Evolutionary conservation across 2,888 invertebrate genomes (phyloP), one percentile per base, ranked within the genome.

Genomic region (Masnerella sp.): DNA sequence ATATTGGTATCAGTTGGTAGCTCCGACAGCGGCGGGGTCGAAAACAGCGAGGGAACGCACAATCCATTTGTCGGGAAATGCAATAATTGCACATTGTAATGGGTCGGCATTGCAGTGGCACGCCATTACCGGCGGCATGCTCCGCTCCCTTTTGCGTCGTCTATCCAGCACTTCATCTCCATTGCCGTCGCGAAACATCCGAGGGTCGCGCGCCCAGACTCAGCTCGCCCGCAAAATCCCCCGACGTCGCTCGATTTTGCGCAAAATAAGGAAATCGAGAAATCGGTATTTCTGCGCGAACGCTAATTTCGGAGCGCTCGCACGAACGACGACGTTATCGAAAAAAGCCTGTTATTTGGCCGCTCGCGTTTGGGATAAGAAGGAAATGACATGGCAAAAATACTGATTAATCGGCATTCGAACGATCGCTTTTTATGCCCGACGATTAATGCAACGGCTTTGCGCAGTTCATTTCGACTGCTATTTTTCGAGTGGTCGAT

Each of bases 11-110:
- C 59, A 47, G 42, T 42, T 67, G 38, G 47, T n/a, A 47, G 7
- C 51, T 12, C 22, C 49, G n/a, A 9, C 18, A 18, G 34, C 11
- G 54, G n/a, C 17, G 20, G 54, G 74, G 47, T 51, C 69, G 70
- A 42, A 72, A 72, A 65, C 65, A 42, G 22, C 75, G 78, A 80
- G 65, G 52, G 56, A 62, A 42, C 47, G 74, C 64, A 72, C 80
- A 79, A 82, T 82, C 81, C 79, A 84, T 85, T 86, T 84, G 80
- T 80, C 79, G 79, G 79, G 81, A 83, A 84, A 84, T 81, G 84
- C 85, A 83, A 83, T 86, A 85, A 86, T 85, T 85, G 85, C 82
- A 82, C 85, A 86, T 84, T 81, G 85, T 84, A 85, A 85, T 82
- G 81, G 84, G 78, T 70, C 75, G 71, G 76, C 76, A 77, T 77